Evolutionary conservation across 2,888 invertebrate genomes (phyloP).

Genomic region (Hedya salicella): DNA sequence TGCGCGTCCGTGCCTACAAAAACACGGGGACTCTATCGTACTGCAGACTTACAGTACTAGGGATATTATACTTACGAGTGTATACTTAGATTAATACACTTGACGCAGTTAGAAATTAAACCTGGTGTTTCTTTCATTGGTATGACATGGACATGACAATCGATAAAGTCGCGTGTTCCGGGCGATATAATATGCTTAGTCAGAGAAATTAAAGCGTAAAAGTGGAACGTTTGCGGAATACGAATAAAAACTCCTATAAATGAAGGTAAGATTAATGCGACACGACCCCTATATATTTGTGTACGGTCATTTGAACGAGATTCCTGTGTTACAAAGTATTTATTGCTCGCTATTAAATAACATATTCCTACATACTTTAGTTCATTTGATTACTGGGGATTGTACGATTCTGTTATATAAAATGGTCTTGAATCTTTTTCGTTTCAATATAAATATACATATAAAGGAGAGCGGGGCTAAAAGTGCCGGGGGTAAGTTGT

Average conservation of each 20-base stretch:
- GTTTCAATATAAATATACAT: too few species aligned
- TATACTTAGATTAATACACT: too few species aligned
- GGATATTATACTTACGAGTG: too few species aligned
- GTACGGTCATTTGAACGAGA: slow-evolving; percentile 74
- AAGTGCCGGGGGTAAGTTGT: too few species aligned
- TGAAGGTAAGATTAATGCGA: slow-evolving; percentile 73
- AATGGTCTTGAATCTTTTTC: too few species aligned
- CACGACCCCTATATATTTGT: slow-evolving; percentile 72
- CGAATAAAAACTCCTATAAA: slow-evolving; percentile 60
- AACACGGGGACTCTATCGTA: too few species aligned
- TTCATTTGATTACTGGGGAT: neutral
- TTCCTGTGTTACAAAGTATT: slow-evolving; percentile 74
- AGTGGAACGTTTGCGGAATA: slow-evolving; percentile 52
- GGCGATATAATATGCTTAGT: slow-evolving; percentile 36
- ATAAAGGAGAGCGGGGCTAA: too few species aligned
- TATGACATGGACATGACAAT: slow-evolving; percentile 10
- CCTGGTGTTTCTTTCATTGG: too few species aligned
- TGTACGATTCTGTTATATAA: too few species aligned
- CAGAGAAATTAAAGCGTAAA: slow-evolving; percentile 49
- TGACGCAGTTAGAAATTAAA: too few species aligned
- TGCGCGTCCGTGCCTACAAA: too few species aligned
- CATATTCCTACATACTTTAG: slow-evolving; percentile 52
- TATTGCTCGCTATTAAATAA: slow-evolving; percentile 71
- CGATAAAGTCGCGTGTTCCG: slow-evolving; percentile 35
- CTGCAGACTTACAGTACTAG: too few species aligned